Evolutionary conservation across 1,140 invertebrate genomes (phyloP).

Genomic region (Aphis gossypii): DNA sequence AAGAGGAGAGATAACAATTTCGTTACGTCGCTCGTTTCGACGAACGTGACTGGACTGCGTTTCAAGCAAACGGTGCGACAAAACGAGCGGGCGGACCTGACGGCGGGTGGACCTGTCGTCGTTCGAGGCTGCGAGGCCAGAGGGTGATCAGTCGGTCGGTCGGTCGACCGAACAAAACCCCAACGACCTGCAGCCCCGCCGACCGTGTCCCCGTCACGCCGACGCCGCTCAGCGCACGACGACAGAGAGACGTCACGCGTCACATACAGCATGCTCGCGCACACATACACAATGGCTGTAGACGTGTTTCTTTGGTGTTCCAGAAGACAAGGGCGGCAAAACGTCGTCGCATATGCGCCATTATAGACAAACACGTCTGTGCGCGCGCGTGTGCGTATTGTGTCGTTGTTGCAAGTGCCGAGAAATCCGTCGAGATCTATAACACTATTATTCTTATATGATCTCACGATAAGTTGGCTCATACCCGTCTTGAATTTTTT

Average conservation of each 20-base stretch:
- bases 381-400: not conserved
- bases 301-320: not conserved
- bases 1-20: constrained; percentile 54
- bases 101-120: not conserved
- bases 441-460: too few relatives aligned
- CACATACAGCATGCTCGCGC: not conserved
- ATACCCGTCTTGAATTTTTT: too few relatives aligned
- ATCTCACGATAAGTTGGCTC: too few relatives aligned
- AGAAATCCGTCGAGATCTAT: too few relatives aligned
- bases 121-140: not conserved
- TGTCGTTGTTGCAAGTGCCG: too few relatives aligned
- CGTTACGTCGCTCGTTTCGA: constrained; percentile 51
- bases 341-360: not conserved
- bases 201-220: not conserved
- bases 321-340: not conserved
- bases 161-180: constrained; percentile 18
- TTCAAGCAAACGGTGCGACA: not conserved
- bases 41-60: constrained; percentile 52
- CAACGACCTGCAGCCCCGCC: not conserved
- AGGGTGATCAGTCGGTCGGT: not conserved
- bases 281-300: not conserved
- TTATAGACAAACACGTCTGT: not conserved
- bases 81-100: not conserved
- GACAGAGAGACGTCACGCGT: constrained; percentile 13
- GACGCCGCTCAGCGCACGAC: not conserved